Evolutionary conservation across 2,113 vertebrate genomes (phyloP), one percentile per base, ranked within the genome.

Genomic region (Catharus fuscescens): DNA sequence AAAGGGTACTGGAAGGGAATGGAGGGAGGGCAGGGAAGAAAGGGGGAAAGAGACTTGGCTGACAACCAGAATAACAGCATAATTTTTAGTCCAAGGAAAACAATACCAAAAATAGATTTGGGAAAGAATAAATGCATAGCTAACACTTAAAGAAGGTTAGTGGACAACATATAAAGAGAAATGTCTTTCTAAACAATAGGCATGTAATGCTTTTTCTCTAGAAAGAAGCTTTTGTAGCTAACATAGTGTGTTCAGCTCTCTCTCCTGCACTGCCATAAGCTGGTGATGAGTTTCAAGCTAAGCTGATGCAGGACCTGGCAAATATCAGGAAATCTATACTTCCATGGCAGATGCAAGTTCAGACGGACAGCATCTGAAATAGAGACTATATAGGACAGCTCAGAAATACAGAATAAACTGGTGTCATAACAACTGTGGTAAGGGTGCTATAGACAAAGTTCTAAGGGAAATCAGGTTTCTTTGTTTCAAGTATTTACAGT

Each of bases 41-140:
- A 23, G 50, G n/a, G 48, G 59, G 56, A 90, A 93, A 54, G 71
- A 80, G 28, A 88, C 25, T 36, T 94, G 93, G 82, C 79, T 86
- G 71, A 73, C 29, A 66, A 82, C 59, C 95, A 97, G 45, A 90
- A 50, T 31, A 90, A 93, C 34, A 77, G 71, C 45, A 86, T 48
- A 18, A 66, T 34, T 42, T 77, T 79, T 88, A 66, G 87, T 94
- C 85, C 82, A 96, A 92, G 79, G 76, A 70, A 96, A 95, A 96
- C 62, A 96, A 80, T 28, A 53, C 20, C 74, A 83, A 90, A 96
- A 95, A 94, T 86, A 95, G 85, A 82, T 72, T 77, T 76, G 85
- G 53, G 71, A 90, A 95, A 90, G 45, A 82, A 86, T 69, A 94
- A 85, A 90, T 15, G 8, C 59, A 85, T 32, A 65, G 36, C 45